These are phyloP conservation scores for Parapristionchus giblindavisi DNA, from an alignment of 2,888 invertebrate genomes.

Conservation along the genomic window DNA sequence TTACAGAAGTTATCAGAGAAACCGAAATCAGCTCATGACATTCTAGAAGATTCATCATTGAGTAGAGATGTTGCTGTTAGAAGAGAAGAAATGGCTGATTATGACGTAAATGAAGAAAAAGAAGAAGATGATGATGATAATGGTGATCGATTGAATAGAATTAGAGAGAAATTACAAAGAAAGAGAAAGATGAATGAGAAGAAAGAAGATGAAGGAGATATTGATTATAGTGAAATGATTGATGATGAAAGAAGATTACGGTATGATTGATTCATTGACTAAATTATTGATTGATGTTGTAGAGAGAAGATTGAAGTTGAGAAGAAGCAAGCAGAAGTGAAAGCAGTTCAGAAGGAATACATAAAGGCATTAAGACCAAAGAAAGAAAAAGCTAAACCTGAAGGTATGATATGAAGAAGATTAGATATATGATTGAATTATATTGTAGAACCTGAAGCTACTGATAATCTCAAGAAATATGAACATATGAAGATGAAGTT, in stretches of 20 bases:
- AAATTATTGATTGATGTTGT: background rate
- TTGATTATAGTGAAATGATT: conserved; percentile 45
- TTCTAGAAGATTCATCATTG: conserved; percentile 86
- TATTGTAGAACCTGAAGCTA: conserved; percentile 49
- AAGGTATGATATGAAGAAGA: conserved; percentile 41
- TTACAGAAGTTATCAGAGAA: conserved; percentile 51
- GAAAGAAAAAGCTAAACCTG: conserved; percentile 67
- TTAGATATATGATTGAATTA: background rate
- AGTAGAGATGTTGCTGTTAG: conserved; percentile 70
- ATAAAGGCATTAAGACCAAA: conserved; percentile 62
- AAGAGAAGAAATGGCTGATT: conserved; percentile 62
- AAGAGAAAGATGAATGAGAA: conserved; percentile 39
- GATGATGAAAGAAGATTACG: conserved; percentile 42
- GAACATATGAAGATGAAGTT: conserved; percentile 59
- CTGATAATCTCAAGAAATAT: conserved; percentile 64
- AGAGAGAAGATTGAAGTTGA: conserved; percentile 37
- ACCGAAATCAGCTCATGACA: conserved; percentile 80
- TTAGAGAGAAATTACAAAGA: conserved; percentile 44
- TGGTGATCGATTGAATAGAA: conserved; percentile 37
- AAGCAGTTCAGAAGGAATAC: conserved; percentile 64
- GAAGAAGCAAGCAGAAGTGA: conserved; percentile 36
- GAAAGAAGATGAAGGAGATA: conserved; percentile 45
- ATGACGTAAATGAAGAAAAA: conserved; percentile 48
- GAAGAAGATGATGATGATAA: conserved; percentile 41
- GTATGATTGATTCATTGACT: conserved; percentile 8